Percentiles rank a stretch among this genome's conserved stretches.
phyloP scores from a whole-genome alignment of 2,797 vertebrate genomes.

The Labeo calbasu region DNA sequence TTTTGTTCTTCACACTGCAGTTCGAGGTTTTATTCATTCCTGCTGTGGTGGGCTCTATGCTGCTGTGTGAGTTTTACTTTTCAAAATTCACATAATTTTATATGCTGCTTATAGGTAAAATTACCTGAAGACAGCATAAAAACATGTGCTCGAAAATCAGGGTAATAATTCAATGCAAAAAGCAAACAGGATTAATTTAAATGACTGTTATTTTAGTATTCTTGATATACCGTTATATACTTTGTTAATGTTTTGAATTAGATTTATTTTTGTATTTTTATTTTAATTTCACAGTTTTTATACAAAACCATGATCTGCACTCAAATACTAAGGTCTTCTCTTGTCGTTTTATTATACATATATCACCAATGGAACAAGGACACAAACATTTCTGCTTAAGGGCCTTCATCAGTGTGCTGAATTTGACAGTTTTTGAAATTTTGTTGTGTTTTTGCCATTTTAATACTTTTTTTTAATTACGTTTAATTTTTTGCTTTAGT shows the following conservation, averaged over 20 bases:
- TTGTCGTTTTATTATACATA: too few relatives aligned
- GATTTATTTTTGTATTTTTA: not conserved
- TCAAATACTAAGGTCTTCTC: too few relatives aligned
- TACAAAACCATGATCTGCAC: too few relatives aligned
- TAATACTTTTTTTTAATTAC: too few relatives aligned
- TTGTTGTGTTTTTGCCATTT: too few relatives aligned
- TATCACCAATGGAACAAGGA: too few relatives aligned
- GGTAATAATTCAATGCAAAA: not conserved
- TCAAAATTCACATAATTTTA: not conserved
- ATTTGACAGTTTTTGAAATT: too few relatives aligned
- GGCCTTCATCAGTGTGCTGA: too few relatives aligned
- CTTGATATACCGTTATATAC: not conserved
- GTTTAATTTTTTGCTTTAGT: too few relatives aligned
- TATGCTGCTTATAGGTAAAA: not conserved
- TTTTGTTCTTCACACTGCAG: slow-evolving; percentile 85
- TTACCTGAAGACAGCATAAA: too few relatives aligned
- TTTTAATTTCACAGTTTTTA: not conserved
- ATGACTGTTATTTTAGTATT: not conserved
- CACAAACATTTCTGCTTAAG: too few relatives aligned
- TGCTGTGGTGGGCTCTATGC: slow-evolving; percentile 90
- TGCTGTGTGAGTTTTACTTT: slow-evolving; percentile 83
- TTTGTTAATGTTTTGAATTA: not conserved
- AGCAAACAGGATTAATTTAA: not conserved
- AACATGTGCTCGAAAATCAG: not conserved
- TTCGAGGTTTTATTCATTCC: slow-evolving; percentile 90